Conservation (phyloP, 1,140 invertebrate genomes). For the Drosophila asahinai region DNA sequence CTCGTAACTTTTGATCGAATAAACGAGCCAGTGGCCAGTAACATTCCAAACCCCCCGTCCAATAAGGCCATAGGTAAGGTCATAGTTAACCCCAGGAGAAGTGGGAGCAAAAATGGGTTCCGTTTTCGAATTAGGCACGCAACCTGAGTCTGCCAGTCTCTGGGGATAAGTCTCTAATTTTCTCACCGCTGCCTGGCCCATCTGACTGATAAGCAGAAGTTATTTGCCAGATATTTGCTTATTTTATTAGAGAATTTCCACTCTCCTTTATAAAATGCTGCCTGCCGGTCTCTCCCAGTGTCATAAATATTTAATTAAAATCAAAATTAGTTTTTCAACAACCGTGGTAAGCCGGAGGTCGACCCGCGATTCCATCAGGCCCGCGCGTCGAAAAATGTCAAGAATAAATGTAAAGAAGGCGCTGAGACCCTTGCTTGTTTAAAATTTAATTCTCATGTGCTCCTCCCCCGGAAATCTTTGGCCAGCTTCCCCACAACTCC, state of each 20-base stretch:
- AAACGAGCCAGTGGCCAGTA: slow-evolving; percentile 57
- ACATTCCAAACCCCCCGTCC: slow-evolving; percentile 11
- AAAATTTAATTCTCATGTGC: slow-evolving; percentile 70
- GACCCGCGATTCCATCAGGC: slow-evolving; percentile 31
- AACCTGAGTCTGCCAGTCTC: slow-evolving; percentile 58
- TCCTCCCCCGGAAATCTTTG: slow-evolving; percentile 12
- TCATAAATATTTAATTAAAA: slow-evolving; percentile 82
- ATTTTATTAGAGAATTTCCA: slow-evolving; percentile 69
- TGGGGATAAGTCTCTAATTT: slow-evolving; percentile 82
- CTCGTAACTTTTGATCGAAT: slow-evolving; percentile 85
- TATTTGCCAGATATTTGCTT: slow-evolving; percentile 80
- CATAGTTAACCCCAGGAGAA: slow-evolving; percentile 40
- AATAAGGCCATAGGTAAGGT: slow-evolving; percentile 37
- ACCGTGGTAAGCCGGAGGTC: slow-evolving; percentile 14
- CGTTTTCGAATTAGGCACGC: slow-evolving; percentile 52
- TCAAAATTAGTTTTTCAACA: slow-evolving; percentile 74
- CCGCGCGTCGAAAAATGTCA: slow-evolving; percentile 23
- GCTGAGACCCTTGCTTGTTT: slow-evolving; percentile 44
- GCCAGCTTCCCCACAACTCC: slow-evolving; percentile 32
- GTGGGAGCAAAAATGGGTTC: slow-evolving; percentile 32
- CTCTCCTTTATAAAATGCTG: slow-evolving; percentile 11
- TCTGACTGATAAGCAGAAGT: slow-evolving; percentile 82
- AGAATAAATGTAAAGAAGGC: slow-evolving; percentile 43
- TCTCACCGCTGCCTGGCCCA: slow-evolving; percentile 60
- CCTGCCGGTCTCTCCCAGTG: slow-evolving; percentile 7